Percentiles rank a stretch among this genome's conserved stretches.
These are phyloP conservation scores for Vireo altiloquus DNA, from an alignment of 2,113 vertebrate species.

Conservation along the genomic window DNA sequence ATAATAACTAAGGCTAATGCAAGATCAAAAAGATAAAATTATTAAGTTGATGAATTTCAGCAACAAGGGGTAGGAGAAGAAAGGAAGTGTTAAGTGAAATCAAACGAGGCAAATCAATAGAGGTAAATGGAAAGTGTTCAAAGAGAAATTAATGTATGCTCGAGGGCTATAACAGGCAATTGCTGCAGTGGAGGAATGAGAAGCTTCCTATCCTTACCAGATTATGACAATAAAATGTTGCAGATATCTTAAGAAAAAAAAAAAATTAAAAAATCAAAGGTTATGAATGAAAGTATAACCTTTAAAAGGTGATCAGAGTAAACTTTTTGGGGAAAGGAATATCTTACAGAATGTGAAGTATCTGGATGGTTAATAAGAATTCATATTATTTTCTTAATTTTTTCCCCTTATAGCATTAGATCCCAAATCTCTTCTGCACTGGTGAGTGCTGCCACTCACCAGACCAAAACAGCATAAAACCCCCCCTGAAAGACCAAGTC, in stretches of 20 bases:
- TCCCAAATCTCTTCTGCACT: not conserved
- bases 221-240: not conserved
- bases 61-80: constrained; percentile 10
- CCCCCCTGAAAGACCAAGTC: not conserved
- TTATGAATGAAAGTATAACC: not conserved
- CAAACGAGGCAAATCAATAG: constrained; percentile 41
- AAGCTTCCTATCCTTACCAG: not conserved
- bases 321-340: not conserved
- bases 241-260: not conserved
- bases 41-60: constrained; percentile 31
- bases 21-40: constrained; percentile 48
- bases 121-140: constrained; percentile 46
- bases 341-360: not conserved
- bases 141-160: constrained; percentile 49
- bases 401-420: not conserved
- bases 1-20: constrained; percentile 25
- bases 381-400: not conserved
- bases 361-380: not conserved
- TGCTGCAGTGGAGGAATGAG: constrained; percentile 18
- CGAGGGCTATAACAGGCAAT: constrained; percentile 20
- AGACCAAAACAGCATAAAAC: not conserved
- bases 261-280: not conserved
- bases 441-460: not conserved
- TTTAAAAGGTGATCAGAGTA: not conserved
- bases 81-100: constrained; percentile 28